Conservation (phyloP, 2,888 invertebrate species). For the Drosophila histrio region DNA sequence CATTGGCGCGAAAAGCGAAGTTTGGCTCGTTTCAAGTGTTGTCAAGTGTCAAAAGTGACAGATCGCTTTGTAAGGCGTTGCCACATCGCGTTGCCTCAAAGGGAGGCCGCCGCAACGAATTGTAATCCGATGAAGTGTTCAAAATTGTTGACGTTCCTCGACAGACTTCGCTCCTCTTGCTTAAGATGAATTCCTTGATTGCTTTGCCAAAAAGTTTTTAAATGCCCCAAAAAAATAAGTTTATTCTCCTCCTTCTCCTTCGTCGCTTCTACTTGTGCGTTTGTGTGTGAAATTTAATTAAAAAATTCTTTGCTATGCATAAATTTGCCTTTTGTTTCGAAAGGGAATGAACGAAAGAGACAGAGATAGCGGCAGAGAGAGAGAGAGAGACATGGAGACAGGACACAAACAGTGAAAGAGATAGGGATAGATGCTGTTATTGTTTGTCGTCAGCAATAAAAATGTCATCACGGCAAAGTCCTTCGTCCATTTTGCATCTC, state of each 20-base stretch:
- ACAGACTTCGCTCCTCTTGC: constrained; percentile 25
- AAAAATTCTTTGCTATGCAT: constrained; percentile 75
- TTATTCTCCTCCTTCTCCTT: constrained; percentile 3
- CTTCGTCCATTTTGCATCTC: constrained; percentile 39
- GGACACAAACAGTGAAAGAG: too few species aligned
- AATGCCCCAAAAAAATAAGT: constrained; percentile 27
- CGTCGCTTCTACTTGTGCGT: constrained; percentile 31
- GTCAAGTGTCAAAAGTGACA: constrained; percentile 74
- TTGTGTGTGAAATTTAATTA: constrained; percentile 73
- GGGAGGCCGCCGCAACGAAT: constrained; percentile 23
- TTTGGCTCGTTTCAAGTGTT: constrained; percentile 37
- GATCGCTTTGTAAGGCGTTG: constrained; percentile 62
- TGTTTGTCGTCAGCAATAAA: constrained; percentile 68
- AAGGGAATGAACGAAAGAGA: background rate
- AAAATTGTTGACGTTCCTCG: constrained; percentile 47
- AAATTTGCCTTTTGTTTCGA: constrained; percentile 70
- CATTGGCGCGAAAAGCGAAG: background rate
- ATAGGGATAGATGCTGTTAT: constrained; percentile 41
- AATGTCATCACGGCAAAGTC: constrained; percentile 64
- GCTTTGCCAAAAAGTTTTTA: constrained; percentile 37
- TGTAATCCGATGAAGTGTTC: constrained; percentile 60
- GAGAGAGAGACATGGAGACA: background rate
- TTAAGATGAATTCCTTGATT: constrained; percentile 40
- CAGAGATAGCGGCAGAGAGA: background rate
- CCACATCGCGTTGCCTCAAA: constrained; percentile 39